These are phyloP conservation scores for Laupala kohalensis DNA, from an alignment of 1,140 invertebrate genomes.

Conservation along the genomic window DNA sequence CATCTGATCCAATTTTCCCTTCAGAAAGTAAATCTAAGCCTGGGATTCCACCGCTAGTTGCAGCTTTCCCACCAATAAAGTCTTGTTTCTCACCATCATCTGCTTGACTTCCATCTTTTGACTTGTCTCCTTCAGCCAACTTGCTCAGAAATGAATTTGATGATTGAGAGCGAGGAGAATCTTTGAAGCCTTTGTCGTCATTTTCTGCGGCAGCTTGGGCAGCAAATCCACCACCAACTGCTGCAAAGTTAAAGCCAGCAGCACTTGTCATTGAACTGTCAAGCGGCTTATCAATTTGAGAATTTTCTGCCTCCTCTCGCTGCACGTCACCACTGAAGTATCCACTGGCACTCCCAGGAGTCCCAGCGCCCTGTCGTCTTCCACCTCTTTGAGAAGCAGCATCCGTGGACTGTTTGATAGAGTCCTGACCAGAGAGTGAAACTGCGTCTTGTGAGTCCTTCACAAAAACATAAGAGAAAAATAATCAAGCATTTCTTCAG, in stretches of 20 bases:
- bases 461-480: no score
- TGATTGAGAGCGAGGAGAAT: background rate
- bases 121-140: background rate
- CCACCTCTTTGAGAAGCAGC: background rate
- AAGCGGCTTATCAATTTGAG: background rate
- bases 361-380: background rate
- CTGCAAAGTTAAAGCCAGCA: background rate
- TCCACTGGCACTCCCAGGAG: background rate
- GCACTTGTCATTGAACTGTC: no score
- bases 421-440: no score
- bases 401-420: background rate
- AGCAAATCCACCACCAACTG: background rate
- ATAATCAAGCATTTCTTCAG: no score
- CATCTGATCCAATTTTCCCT: background rate
- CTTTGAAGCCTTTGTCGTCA: background rate
- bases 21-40: conserved; percentile 8
- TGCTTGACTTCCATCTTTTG: background rate
- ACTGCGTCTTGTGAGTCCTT: no score
- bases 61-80: background rate
- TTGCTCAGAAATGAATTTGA: background rate
- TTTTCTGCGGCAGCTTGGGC: background rate
- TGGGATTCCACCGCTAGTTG: conserved; percentile 1
- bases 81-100: background rate
- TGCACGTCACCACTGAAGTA: background rate
- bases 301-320: background rate